A percentile compares a stretch with the other conserved stretches of the same genome.
These are phyloP conservation scores for Silurus aristotelis DNA, from an alignment of 2,797 vertebrate genomes.

Conservation along the genomic window DNA sequence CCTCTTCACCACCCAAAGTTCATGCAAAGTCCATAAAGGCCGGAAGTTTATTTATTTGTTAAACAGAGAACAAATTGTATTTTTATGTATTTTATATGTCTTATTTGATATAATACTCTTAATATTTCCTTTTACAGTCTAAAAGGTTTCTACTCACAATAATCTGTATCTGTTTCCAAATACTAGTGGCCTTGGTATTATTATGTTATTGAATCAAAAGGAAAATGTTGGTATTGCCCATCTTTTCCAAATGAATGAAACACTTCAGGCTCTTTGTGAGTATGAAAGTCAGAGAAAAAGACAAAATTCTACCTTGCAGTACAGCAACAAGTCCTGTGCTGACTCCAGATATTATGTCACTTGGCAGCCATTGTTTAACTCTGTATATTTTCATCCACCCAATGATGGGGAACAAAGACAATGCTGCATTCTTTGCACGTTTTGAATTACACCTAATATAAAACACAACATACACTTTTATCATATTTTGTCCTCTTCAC, in stretches of 20 bases:
- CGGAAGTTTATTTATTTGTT: not conserved
- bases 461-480: slow-evolving; percentile 2
- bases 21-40: not conserved
- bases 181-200: no score
- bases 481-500: not conserved
- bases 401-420: slow-evolving; percentile 81
- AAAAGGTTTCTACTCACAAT: not conserved
- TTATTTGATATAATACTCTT: not conserved
- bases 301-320: slow-evolving; percentile 83
- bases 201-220: not conserved
- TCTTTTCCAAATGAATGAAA: not conserved
- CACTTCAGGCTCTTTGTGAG: not conserved
- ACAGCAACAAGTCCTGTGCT: slow-evolving; percentile 92
- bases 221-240: not conserved
- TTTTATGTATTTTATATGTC: no score
- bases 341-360: slow-evolving; percentile 87
- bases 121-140: not conserved
- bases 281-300: not conserved
- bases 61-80: not conserved
- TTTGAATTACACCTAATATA: slow-evolving; percentile 79
- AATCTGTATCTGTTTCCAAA: not conserved
- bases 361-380: slow-evolving; percentile 87
- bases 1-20: not conserved
- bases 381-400: slow-evolving; percentile 87
- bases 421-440: slow-evolving; percentile 75